Conservation (phyloP, 2,888 invertebrate genomes). For the Sclerodermus sp. region DNA sequence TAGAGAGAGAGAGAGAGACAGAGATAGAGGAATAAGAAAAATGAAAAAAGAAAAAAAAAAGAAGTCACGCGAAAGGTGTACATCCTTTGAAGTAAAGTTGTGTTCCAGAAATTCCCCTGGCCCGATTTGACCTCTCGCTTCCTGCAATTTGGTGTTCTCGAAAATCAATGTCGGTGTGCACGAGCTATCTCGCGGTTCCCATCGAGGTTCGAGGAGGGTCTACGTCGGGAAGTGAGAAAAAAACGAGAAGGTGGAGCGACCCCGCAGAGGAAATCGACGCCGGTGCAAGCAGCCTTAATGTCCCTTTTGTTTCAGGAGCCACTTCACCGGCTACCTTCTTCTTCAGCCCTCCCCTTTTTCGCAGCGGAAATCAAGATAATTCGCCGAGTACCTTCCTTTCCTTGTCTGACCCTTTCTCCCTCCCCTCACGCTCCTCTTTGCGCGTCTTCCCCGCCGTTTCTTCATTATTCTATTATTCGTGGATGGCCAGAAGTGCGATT, state of each 20-base stretch:
- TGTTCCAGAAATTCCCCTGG: conserved; percentile 14
- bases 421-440: no score
- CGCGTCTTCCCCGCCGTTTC: no score
- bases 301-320: neutral
- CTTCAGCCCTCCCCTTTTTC: no score
- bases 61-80: conserved; percentile 15
- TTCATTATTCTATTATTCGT: no score
- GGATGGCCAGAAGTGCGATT: no score
- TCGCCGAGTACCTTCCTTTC: no score
- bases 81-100: conserved; percentile 15
- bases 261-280: conserved; percentile 13
- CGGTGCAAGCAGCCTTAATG: neutral
- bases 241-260: conserved; percentile 6
- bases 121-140: conserved; percentile 45
- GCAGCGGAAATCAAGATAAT: no score
- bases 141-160: conserved; percentile 47
- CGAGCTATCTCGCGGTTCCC: conserved; percentile 37
- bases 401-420: no score
- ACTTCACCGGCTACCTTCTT: no score
- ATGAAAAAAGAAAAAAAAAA: no score
- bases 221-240: neutral
- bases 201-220: conserved; percentile 17
- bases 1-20: no score
- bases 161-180: conserved; percentile 41
- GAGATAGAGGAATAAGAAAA: no score